Evolutionary conservation across 2,113 vertebrate species (phyloP), one percentile per base, ranked within the genome.

Genomic region (Macheiramphus alcinus): DNA sequence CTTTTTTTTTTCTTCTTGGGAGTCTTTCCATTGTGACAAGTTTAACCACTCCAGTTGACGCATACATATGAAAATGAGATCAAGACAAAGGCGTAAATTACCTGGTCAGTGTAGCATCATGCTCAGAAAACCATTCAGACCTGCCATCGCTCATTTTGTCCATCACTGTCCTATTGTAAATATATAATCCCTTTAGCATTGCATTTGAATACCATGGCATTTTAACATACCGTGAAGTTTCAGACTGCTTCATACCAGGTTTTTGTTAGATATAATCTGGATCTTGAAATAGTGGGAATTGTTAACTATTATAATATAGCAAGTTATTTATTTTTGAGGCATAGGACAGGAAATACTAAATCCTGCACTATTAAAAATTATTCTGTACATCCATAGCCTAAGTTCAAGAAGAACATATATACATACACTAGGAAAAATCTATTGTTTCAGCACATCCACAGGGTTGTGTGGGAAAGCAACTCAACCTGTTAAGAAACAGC

Each of bases 401-500:
- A 81, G 17, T 74, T 43, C 56, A 84, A 50, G 59, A 45, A 50
- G 8, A 48, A 23, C 17, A n/a, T 13, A 36, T 22, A 29, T 27
- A 34, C 13, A 14, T 6, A 75, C 16, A 34, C 23, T 20, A 38
- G 63, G 16, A 45, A 74, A 42, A 48, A 48, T 17, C 18, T 61
- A 65, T 87, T 94, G 34, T 91, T 93, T 90, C 87, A 93, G 90
- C 71, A 91, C 40, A 81, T 61, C 43, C 83, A 80, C 47, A 63
- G 88, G 42, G 17, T 18, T 93, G n/a, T 55, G 61, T 59, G 53
- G 62, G 40, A 85, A 94, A 91, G 42, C 56, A 87, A 73, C 86
- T 87, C 76, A 87, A 89, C 62, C 80, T 89, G 86, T 90, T 94
- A 91, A 90, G 74, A 91, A 96, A 65, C 91, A 88, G 70, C 84